These are phyloP conservation scores for Octomys mimax DNA, from an alignment of 2,797 vertebrate species.

Conservation along the genomic window DNA sequence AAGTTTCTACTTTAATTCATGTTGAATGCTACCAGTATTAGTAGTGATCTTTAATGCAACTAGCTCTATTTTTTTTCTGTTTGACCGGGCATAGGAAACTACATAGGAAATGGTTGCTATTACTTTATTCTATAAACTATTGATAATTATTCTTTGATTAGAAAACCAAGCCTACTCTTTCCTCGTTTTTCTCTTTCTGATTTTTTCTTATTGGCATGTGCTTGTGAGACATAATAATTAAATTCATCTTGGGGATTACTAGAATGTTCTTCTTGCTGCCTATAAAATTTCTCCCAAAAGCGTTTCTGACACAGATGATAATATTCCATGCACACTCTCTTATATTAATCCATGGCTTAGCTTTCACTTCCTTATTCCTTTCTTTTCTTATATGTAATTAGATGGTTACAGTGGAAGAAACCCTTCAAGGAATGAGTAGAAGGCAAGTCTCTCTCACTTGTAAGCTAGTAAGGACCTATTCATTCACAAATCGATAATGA, in stretches of 20 bases:
- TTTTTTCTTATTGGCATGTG: neutral
- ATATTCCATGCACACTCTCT: neutral
- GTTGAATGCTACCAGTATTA: neutral
- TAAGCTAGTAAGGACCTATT: neutral
- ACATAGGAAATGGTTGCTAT: neutral
- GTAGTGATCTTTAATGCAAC: slow-evolving; percentile 7
- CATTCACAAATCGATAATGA: slow-evolving; percentile 13
- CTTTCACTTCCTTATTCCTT: slow-evolving; percentile 9
- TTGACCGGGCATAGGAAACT: neutral
- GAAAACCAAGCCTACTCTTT: neutral
- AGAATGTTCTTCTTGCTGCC: neutral
- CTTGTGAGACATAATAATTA: neutral
- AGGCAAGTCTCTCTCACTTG: neutral
- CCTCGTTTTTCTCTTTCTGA: slow-evolving; percentile 3
- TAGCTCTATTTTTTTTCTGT: neutral
- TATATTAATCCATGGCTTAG: neutral
- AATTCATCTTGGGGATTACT: neutral
- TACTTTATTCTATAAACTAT: slow-evolving; percentile 4
- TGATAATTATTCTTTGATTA: neutral
- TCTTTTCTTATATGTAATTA: neutral
- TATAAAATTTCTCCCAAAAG: neutral
- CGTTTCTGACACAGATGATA: neutral
- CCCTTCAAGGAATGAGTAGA: neutral
- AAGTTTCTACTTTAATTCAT: slow-evolving; percentile 8
- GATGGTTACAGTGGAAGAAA: neutral